Percentiles rank a stretch among this genome's conserved stretches.
These are phyloP conservation scores for Tromatobia lineatoria DNA, from an alignment of 2,888 invertebrate species.

Conservation along the genomic window DNA sequence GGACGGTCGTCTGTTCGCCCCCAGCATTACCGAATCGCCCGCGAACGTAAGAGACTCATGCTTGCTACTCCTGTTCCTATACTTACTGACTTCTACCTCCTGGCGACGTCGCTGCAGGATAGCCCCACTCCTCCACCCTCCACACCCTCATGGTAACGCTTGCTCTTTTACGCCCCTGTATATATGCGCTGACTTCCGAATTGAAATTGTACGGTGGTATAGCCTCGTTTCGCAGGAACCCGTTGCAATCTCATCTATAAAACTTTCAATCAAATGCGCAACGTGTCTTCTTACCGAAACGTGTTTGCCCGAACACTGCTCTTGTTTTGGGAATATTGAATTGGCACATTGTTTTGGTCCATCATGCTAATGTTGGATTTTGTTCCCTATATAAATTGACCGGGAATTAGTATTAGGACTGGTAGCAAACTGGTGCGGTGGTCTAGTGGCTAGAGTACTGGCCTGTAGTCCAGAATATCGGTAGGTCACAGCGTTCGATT, in stretches of 20 bases:
- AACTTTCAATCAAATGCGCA: constrained; percentile 58
- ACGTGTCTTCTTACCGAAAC: background rate
- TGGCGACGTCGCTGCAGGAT: constrained; percentile 49
- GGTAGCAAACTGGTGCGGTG: no score
- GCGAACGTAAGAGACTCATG: constrained; percentile 38
- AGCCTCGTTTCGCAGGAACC: constrained; percentile 43
- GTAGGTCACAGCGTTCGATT: no score
- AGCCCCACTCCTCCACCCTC: constrained; percentile 20
- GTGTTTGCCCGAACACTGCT: background rate
- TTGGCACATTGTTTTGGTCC: background rate
- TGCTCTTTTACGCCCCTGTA: constrained; percentile 62
- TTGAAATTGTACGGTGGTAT: constrained; percentile 58
- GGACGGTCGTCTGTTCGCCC: constrained; percentile 61
- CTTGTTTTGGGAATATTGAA: constrained; percentile 20
- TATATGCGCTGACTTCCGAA: constrained; percentile 47
- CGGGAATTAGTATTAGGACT: background rate
- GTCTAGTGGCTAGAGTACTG: no score
- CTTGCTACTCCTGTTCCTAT: constrained; percentile 29
- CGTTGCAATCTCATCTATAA: constrained; percentile 46
- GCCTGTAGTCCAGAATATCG: no score
- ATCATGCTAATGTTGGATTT: background rate
- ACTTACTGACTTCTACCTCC: constrained; percentile 30
- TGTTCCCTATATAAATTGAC: background rate
- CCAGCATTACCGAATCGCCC: constrained; percentile 51
- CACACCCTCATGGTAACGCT: constrained; percentile 41